These are phyloP conservation scores for Lithodes maja DNA, from an alignment of 2,888 invertebrate species.

Conservation along the genomic window DNA sequence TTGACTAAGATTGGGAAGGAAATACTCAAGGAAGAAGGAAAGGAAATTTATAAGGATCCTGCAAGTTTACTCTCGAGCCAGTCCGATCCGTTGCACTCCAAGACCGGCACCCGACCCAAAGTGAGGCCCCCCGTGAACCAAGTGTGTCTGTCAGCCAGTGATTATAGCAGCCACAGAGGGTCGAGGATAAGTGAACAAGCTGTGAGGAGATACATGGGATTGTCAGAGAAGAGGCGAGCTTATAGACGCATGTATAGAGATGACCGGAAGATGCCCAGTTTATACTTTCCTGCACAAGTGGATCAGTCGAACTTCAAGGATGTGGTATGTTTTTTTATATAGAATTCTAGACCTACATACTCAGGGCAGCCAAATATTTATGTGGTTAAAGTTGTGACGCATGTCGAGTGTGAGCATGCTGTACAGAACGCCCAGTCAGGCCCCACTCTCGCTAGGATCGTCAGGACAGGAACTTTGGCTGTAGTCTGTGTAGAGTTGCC, in stretches of 20 bases:
- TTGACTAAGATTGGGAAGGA: constrained; percentile 55
- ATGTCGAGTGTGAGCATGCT: too few relatives aligned
- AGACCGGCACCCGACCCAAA: constrained; percentile 49
- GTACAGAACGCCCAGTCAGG: too few relatives aligned
- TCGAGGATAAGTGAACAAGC: neutral
- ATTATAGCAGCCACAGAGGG: neutral
- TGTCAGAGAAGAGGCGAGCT: constrained; percentile 32
- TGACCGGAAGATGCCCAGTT: constrained; percentile 40
- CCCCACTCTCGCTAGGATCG: too few relatives aligned
- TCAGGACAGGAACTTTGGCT: too few relatives aligned
- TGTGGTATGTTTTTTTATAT: constrained; percentile 21
- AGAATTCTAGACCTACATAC: too few relatives aligned
- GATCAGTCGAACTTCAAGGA: constrained; percentile 44
- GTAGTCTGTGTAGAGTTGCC: too few relatives aligned
- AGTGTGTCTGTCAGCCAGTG: constrained; percentile 5
- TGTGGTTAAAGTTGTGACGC: too few relatives aligned
- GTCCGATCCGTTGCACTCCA: neutral
- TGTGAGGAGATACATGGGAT: neutral
- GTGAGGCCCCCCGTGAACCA: constrained; percentile 15
- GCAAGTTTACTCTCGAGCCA: neutral
- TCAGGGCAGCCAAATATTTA: too few relatives aligned
- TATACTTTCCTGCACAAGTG: constrained; percentile 49
- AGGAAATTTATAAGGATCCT: neutral
- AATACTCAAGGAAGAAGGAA: constrained; percentile 42
- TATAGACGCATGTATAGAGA: constrained; percentile 34